phyloP scores from a whole-genome alignment of 2,888 invertebrate genomes.

The Sphaeridia pumilis region DNA sequence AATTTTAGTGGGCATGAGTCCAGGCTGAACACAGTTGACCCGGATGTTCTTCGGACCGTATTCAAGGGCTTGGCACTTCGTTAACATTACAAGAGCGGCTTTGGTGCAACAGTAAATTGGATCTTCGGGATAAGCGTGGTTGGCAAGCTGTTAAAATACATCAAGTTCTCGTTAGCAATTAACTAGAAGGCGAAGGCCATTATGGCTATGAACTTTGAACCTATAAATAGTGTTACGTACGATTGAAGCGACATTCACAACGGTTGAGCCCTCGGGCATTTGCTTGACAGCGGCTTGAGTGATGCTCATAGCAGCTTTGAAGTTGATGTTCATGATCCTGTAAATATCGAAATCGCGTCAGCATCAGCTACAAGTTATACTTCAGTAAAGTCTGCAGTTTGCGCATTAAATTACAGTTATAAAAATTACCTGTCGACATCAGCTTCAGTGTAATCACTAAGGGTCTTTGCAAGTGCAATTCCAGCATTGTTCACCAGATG shows the following conservation, averaged over 20 bases:
- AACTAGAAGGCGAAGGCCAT: background rate
- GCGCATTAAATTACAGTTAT: too few species aligned
- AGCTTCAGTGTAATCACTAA: background rate
- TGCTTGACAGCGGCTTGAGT: background rate
- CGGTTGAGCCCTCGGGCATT: too few species aligned
- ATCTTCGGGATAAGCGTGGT: too few species aligned
- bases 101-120: constrained; percentile 8
- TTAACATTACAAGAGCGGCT: constrained; percentile 6
- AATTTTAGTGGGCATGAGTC: constrained; percentile 8
- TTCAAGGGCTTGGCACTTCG: constrained; percentile 4
- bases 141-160: too few species aligned
- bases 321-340: constrained; percentile 1
- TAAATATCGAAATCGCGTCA: too few species aligned
- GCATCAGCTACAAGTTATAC: too few species aligned
- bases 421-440: background rate
- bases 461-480: background rate
- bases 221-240: background rate
- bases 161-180: too few species aligned
- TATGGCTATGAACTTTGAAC: too few species aligned
- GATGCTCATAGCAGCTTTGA: constrained; percentile 1
- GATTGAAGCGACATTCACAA: background rate
- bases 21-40: constrained; percentile 3
- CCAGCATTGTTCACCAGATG: background rate
- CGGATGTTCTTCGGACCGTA: constrained; percentile 4
- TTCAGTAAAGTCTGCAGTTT: too few species aligned